Evolutionary conservation across 1,140 invertebrate species (phyloP).

Genomic region (Asobara japonica): DNA sequence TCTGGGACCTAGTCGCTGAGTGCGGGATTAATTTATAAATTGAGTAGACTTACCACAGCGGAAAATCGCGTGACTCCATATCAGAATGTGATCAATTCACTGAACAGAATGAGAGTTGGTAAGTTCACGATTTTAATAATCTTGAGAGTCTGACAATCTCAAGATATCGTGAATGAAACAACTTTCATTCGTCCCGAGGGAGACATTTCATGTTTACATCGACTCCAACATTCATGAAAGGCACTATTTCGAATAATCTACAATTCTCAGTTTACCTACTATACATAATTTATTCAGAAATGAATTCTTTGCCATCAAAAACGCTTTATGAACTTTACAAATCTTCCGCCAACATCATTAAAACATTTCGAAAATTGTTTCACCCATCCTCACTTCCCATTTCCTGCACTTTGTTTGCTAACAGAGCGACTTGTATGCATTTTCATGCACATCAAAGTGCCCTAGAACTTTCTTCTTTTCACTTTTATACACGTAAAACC

Average conservation of each 20-base stretch:
- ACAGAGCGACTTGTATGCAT: not conserved
- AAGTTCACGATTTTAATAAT: slow-evolving; percentile 16
- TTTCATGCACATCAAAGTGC: slow-evolving; percentile 11
- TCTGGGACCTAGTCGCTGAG: not conserved
- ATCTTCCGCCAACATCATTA: not conserved
- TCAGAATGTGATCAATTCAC: slow-evolving; percentile 11
- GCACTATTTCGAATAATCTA: too few species aligned
- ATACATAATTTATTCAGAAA: too few species aligned
- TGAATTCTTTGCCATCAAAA: too few species aligned
- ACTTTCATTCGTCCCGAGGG: not conserved
- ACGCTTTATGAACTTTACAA: not conserved
- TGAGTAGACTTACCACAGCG: not conserved
- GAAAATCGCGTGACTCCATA: slow-evolving; percentile 12
- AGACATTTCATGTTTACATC: not conserved
- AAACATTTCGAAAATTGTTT: slow-evolving; percentile 1
- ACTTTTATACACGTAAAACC: not conserved
- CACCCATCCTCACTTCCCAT: not conserved
- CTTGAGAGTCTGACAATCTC: not conserved
- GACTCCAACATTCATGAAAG: too few species aligned
- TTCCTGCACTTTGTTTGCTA: not conserved
- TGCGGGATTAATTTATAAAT: slow-evolving; percentile 8
- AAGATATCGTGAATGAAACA: not conserved
- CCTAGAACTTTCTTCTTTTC: slow-evolving; percentile 22
- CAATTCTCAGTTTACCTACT: too few species aligned
- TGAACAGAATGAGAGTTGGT: slow-evolving; percentile 6